Percentiles rank a stretch among this genome's conserved stretches.
Conservation (phyloP, 2,888 invertebrate genomes). For the Hyposoter dolosus region DNA sequence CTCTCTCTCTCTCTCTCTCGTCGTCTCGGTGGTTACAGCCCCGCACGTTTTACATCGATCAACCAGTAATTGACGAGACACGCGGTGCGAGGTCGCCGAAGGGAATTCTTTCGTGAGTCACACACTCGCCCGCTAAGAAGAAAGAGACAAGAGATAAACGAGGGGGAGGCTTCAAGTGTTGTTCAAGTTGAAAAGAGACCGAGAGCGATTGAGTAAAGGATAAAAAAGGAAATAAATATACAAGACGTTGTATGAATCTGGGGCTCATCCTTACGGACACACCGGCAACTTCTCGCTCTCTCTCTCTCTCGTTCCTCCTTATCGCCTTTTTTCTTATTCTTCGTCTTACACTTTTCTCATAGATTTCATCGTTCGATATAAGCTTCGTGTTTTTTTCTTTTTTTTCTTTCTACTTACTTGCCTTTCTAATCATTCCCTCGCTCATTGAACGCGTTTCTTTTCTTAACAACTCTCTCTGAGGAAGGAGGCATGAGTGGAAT, state of each 20-base stretch:
- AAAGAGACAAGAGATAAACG: constrained; percentile 3
- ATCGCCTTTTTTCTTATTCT: constrained; percentile 9
- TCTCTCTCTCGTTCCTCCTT: constrained; percentile 42
- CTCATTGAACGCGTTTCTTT: constrained; percentile 27
- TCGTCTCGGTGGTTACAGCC: constrained; percentile 58
- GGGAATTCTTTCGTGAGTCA: constrained; percentile 70
- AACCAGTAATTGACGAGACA: constrained; percentile 70
- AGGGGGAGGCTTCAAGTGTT: constrained; percentile 50
- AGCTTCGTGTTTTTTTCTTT: constrained; percentile 10
- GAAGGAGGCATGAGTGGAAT: constrained; percentile 29
- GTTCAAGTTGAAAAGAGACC: constrained; percentile 37
- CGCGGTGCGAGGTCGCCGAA: constrained; percentile 67
- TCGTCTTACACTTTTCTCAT: constrained; percentile 44
- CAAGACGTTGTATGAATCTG: constrained; percentile 38
- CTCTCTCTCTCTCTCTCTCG: constrained; percentile 34
- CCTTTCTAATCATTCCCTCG: constrained; percentile 36
- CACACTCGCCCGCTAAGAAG: constrained; percentile 40
- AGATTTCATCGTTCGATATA: constrained; percentile 1
- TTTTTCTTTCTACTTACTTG: constrained; percentile 18
- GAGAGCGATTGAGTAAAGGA: constrained; percentile 40
- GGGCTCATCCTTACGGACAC: constrained; percentile 58
- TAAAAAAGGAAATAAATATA: constrained; percentile 51
- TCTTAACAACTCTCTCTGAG: constrained; percentile 44
- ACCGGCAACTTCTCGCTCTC: constrained; percentile 46
- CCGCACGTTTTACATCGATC: constrained; percentile 70